A percentile compares a stretch with the other conserved stretches of the same genome.
These are phyloP conservation scores for Ctenopoma kingsleyae DNA, from an alignment of 2,797 vertebrate genomes.

Conservation along the genomic window DNA sequence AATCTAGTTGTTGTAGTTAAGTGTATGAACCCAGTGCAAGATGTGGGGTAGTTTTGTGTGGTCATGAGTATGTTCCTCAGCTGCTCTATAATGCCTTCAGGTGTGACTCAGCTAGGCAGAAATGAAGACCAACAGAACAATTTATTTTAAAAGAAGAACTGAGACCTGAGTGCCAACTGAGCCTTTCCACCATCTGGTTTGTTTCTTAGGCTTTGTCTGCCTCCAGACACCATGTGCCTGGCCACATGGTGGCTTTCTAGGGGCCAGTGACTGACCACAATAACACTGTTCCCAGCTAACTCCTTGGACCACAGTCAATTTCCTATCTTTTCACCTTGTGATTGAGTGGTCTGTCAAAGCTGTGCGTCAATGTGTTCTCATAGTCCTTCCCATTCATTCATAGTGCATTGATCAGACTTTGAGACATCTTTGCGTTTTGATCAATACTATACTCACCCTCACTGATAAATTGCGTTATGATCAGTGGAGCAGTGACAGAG, in stretches of 20 bases:
- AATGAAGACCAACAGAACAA: not conserved
- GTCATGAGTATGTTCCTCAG: not conserved
- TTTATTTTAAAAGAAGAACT: slow-evolving; percentile 5
- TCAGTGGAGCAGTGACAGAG: slow-evolving; percentile 43
- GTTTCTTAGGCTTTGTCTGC: not conserved
- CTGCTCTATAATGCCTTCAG: slow-evolving; percentile 5
- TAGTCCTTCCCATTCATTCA: slow-evolving; percentile 70
- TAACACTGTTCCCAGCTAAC: slow-evolving; percentile 8
- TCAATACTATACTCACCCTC: slow-evolving; percentile 83
- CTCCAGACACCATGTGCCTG: not conserved
- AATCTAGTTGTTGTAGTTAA: too few relatives aligned
- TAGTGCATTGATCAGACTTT: slow-evolving; percentile 86
- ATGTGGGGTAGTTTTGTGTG: not conserved
- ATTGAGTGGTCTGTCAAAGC: slow-evolving; percentile 88
- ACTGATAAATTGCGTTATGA: slow-evolving; percentile 89
- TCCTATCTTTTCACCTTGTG: slow-evolving; percentile 64
- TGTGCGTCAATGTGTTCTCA: slow-evolving; percentile 56
- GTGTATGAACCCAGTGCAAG: too few relatives aligned
- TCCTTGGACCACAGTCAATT: slow-evolving; percentile 32
- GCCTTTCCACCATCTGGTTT: slow-evolving; percentile 16
- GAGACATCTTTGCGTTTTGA: slow-evolving; percentile 83
- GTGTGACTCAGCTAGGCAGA: slow-evolving; percentile 2
- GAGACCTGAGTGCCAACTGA: not conserved
- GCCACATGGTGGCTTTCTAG: slow-evolving; percentile 8
- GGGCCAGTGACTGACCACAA: slow-evolving; percentile 9